Evolutionary conservation across 2,797 vertebrate genomes (phyloP).

Genomic region (Kryptopterus vitreolus): DNA sequence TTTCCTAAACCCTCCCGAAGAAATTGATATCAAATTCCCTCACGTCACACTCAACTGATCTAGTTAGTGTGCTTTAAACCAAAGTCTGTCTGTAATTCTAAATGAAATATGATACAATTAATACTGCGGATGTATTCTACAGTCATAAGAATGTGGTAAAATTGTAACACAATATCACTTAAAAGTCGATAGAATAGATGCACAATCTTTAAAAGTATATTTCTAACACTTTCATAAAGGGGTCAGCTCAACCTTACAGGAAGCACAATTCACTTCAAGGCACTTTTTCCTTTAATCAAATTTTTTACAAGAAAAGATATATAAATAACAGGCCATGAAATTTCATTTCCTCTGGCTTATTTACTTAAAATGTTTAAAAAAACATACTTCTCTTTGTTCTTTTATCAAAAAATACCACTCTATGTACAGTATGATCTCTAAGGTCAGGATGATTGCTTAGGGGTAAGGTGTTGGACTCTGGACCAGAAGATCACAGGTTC

Average conservation of each 20-base stretch:
- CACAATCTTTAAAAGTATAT: background rate
- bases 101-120: background rate
- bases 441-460: background rate
- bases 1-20: background rate
- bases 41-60: constrained; percentile 1
- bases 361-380: background rate
- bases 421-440: background rate
- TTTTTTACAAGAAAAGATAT: constrained; percentile 15
- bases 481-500: too few species aligned
- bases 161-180: background rate
- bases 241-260: background rate
- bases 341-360: constrained; percentile 15
- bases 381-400: background rate
- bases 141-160: background rate
- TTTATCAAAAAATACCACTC: background rate
- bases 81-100: background rate
- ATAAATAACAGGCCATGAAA: constrained; percentile 1
- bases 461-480: too few species aligned
- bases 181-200: constrained; percentile 6
- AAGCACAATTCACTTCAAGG: background rate
- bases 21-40: constrained; percentile 21
- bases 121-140: background rate
- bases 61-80: background rate
- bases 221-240: constrained; percentile 8
- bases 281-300: background rate